Evolutionary conservation across 2,797 vertebrate species (phyloP).

Genomic region (Chelonia mydas): DNA sequence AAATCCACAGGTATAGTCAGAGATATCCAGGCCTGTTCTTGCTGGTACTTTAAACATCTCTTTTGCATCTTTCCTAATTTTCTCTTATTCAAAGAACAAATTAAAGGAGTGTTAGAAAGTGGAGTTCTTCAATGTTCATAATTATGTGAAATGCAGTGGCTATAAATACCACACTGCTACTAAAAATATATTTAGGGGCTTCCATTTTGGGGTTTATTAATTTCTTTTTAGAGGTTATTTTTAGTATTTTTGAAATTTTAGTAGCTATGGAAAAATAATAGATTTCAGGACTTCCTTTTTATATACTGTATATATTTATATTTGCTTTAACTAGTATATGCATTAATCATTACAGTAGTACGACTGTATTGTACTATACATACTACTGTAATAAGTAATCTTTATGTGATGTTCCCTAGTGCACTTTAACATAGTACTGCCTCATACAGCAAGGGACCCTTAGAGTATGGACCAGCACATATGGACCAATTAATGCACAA

Average conservation of each 20-base stretch:
- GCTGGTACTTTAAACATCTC: conserved; percentile 38
- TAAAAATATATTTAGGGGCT: background rate
- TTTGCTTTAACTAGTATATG: background rate
- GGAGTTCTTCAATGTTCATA: conserved; percentile 25
- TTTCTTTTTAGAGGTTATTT: background rate
- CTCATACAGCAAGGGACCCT: background rate
- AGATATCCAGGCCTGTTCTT: background rate
- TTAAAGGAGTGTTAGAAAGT: conserved; percentile 19
- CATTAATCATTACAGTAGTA: background rate
- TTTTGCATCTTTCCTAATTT: conserved; percentile 41
- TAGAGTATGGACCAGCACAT: background rate
- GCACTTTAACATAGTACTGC: background rate
- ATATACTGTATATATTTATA: background rate
- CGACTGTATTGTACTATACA: background rate
- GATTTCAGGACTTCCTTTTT: background rate
- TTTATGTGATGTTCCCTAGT: background rate
- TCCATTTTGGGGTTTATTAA: background rate
- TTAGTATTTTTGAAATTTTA: background rate
- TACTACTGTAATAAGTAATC: background rate
- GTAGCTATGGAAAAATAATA: background rate
- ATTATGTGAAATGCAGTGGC: background rate
- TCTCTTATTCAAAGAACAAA: conserved; percentile 52
- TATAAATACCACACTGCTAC: conserved; percentile 26
- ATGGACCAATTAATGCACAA: background rate
- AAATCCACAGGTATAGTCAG: conserved; percentile 8